These are phyloP conservation scores for Noturus placidus DNA, from an alignment of 2,113 vertebrate genomes.

Conservation along the genomic window DNA sequence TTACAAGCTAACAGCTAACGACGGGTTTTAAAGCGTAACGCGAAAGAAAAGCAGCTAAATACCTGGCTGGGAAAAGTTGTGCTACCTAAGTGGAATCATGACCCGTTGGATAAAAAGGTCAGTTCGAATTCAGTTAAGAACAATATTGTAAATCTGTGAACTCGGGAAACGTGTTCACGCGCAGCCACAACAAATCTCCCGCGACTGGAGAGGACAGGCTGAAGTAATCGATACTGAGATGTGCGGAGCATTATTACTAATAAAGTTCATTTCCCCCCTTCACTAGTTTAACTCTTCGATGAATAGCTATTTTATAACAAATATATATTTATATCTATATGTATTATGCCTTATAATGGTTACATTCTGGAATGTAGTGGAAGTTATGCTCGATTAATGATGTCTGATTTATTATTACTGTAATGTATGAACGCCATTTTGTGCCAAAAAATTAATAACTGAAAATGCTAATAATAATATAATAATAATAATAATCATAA, in stretches of 20 bases:
- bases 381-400: not conserved
- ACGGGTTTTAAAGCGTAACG: not conserved
- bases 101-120: not conserved
- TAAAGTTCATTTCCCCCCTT: not conserved
- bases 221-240: constrained; percentile 30
- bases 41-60: not conserved
- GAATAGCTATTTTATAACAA: not conserved
- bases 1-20: not conserved
- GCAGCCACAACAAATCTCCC: constrained; percentile 45
- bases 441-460: not conserved
- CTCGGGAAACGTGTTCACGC: too few species aligned
- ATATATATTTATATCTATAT: not conserved
- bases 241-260: not conserved
- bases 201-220: constrained; percentile 41
- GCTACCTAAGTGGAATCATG: too few species aligned
- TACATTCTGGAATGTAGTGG: not conserved
- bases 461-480: not conserved
- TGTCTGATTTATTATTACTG: not conserved
- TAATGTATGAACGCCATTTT: not conserved
- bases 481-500: not conserved
- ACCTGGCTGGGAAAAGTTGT: too few species aligned
- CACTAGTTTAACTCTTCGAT: not conserved
- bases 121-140: not conserved
- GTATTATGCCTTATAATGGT: too few species aligned
- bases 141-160: not conserved